Evolutionary conservation across 2,113 vertebrate genomes (phyloP), one percentile per base, ranked within the genome.

Genomic region (Bubo scandiacus): DNA sequence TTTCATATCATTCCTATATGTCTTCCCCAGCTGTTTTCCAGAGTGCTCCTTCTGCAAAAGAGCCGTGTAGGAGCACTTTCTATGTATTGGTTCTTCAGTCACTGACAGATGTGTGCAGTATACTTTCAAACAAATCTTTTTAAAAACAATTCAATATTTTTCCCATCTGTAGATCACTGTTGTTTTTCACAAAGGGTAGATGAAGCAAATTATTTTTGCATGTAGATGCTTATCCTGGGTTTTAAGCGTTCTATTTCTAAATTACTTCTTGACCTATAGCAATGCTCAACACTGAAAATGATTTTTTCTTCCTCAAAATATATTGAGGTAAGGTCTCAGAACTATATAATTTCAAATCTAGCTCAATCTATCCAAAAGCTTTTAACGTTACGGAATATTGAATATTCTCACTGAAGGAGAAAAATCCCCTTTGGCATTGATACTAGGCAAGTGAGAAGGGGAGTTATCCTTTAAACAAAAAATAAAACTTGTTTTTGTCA

Each of bases 21-120:
- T 55, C 83, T 93, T 95, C 74, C 59, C 83, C 95, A 96, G 88
- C 91, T 97, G 95, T 88, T 96, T 89, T 81, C 77, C 93, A 96
- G 80, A 92, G 66, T 45, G 38, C 32, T 88, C 1, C 21, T 88
- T 85, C 63, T 96, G 88, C 59, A 65, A 93, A 78, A 93, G 83
- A 78, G 54, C 70, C 0, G 0, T 81, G 74, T n/a, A 90, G 49
- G 68, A 79, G 74, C 71, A 74, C 18, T 95, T 90, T 80, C 51
- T 43, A 3, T 66, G 45, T 19, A 26, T 70, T 42, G 66, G 12
- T 61, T 62, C 70, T 91, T 58, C 70, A 90, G 58, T n/a, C 75
- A 40, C n/a, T 25, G 23, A 68, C 82, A 94, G 81, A 91, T 86
- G 49, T 51, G 14, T 43, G 42, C 1, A 4, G 38, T 49, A 34